Percentiles rank a stretch among this genome's conserved stretches.
Evolutionary conservation across 30 jellyfish, hydroid and myxozoan species (phyloP).

Genomic region (Aurelia aurita): DNA sequence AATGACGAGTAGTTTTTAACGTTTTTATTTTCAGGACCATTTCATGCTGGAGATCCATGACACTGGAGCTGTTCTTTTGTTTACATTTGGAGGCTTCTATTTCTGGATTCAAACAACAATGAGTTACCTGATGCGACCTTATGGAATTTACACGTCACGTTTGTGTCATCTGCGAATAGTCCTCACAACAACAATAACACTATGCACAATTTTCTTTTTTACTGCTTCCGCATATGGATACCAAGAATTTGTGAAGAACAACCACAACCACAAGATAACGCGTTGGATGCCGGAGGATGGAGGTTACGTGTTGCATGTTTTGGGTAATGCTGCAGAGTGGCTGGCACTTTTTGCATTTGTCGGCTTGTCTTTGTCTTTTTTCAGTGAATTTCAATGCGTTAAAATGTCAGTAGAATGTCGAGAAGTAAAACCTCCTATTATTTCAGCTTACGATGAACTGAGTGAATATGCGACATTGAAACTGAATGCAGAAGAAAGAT

Average conservation of each 20-base stretch:
- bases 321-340: conserved; percentile 89
- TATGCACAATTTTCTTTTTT: conserved; percentile 64
- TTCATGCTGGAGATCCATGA: conserved; percentile 79
- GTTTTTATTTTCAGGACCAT: conserved; percentile 43
- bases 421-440: conserved; percentile 62
- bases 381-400: conserved; percentile 84
- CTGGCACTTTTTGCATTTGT: conserved; percentile 62
- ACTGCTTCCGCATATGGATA: conserved; percentile 70
- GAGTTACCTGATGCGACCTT: conserved; percentile 66
- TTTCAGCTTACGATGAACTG: conserved; percentile 65
- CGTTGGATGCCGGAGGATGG: conserved; percentile 86
- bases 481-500: conserved; percentile 43
- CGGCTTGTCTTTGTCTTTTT: conserved; percentile 70
- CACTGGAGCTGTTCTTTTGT: conserved; percentile 82
- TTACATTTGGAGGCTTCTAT: conserved; percentile 77
- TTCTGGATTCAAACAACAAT: conserved; percentile 86
- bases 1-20: no score
- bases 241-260: conserved; percentile 31
- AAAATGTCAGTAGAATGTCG: conserved; percentile 64
- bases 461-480: conserved; percentile 69
- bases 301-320: conserved; percentile 78
- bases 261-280: conserved; percentile 46
- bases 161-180: conserved; percentile 77
- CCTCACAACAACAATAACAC: conserved; percentile 48
- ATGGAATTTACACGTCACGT: conserved; percentile 68